Evolutionary conservation across 2,113 vertebrate species (phyloP).

Genomic region (Sylvia atricapilla): DNA sequence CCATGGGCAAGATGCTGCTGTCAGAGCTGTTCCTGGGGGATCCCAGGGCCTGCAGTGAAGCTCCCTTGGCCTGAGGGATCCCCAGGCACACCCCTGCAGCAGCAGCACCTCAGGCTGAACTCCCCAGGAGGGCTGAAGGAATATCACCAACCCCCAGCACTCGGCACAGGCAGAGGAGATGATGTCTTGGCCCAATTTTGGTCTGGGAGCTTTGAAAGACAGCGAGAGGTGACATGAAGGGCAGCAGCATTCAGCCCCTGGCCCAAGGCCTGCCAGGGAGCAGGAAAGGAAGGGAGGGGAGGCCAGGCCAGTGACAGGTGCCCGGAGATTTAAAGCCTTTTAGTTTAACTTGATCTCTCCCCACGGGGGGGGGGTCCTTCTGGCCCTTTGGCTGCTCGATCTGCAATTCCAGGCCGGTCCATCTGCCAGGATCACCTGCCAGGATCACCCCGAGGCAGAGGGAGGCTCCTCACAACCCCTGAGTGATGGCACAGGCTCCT

Average conservation of each 20-base stretch:
- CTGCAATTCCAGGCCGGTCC: neutral
- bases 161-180: neutral
- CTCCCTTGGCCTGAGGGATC: accelerated
- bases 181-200: accelerated
- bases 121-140: too few species aligned
- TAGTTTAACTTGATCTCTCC: constrained; percentile 26
- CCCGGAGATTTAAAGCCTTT: constrained; percentile 9
- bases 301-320: neutral
- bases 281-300: neutral
- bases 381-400: neutral
- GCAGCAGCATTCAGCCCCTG: neutral
- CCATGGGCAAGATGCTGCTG: neutral
- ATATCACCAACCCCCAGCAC: neutral
- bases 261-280: accelerated
- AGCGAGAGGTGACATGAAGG: accelerated
- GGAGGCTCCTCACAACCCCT: neutral
- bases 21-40: neutral
- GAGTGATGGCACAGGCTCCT: neutral
- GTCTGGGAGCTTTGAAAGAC: neutral
- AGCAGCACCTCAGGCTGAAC: neutral
- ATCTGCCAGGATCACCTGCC: neutral
- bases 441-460: neutral
- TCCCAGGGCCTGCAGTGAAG: neutral
- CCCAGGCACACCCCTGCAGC: neutral
- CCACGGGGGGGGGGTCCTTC: neutral